Evolutionary conservation across 2,888 invertebrate species (phyloP).

Genomic region (Metellina segmentata): DNA sequence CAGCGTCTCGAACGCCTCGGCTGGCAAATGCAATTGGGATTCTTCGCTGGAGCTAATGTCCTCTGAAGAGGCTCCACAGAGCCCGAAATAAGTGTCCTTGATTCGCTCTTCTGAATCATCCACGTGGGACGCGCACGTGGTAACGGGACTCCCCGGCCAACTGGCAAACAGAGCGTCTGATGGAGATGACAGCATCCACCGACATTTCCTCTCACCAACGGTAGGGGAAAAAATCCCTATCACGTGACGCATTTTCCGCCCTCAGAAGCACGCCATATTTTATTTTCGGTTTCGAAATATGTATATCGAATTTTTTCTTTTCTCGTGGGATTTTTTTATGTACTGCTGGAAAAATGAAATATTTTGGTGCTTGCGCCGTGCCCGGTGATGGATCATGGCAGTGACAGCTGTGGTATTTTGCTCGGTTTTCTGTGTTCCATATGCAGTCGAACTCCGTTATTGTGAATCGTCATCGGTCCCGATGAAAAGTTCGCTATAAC

Average conservation of each 20-base stretch:
- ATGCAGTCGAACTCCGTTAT: too few species aligned
- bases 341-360: neutral
- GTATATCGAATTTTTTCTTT: neutral
- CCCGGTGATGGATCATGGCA: too few species aligned
- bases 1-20: neutral
- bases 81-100: conserved; percentile 72
- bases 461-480: too few species aligned
- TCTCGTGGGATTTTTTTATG: conserved; percentile 26
- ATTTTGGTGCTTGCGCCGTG: neutral
- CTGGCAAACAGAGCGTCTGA: neutral
- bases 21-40: neutral
- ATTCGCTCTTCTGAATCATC: conserved; percentile 56
- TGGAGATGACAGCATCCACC: neutral
- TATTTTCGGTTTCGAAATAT: conserved; percentile 24
- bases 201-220: neutral
- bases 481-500: too few species aligned
- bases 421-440: too few species aligned
- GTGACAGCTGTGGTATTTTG: too few species aligned
- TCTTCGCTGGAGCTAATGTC: conserved; percentile 27
- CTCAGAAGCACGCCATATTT: neutral
- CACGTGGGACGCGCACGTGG: conserved; percentile 62
- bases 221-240: neutral
- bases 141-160: conserved; percentile 22
- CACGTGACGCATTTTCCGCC: neutral
- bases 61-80: neutral